Conservation (phyloP, 2,888 invertebrate species). For the Platynereis dumerilii region DNA sequence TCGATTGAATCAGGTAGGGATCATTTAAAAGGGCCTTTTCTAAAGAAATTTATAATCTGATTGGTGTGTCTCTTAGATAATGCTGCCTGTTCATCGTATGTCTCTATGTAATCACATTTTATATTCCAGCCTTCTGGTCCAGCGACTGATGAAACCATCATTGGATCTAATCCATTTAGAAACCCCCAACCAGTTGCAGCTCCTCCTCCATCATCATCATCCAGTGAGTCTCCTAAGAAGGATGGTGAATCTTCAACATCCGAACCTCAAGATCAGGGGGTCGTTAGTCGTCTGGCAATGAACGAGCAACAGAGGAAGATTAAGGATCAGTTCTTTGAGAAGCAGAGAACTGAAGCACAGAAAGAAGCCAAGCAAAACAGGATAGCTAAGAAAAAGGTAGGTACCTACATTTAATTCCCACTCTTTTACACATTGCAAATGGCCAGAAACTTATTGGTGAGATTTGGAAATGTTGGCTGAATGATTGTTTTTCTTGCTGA, state of each 20-base stretch:
- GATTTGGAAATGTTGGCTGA: too few species aligned
- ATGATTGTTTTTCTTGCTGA: too few species aligned
- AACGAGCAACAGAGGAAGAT: slow-evolving; percentile 46
- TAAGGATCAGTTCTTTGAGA: slow-evolving; percentile 33
- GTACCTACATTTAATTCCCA: not conserved
- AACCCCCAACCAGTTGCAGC: slow-evolving; percentile 24
- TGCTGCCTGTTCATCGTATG: too few species aligned
- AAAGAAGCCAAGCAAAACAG: slow-evolving; percentile 25
- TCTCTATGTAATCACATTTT: not conserved
- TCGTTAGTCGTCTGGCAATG: slow-evolving; percentile 49
- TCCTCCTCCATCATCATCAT: not conserved
- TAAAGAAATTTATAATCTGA: too few species aligned
- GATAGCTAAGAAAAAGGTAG: slow-evolving; percentile 34
- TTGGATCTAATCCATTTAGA: slow-evolving; percentile 23
- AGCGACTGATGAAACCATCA: not conserved
- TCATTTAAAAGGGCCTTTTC: too few species aligned
- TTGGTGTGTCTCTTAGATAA: too few species aligned
- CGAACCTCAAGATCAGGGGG: slow-evolving; percentile 38
- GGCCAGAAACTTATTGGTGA: too few species aligned
- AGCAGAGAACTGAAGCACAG: slow-evolving; percentile 34
- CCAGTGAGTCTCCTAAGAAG: not conserved
- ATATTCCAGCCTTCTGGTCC: not conserved
- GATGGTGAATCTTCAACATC: not conserved
- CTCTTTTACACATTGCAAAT: too few species aligned
- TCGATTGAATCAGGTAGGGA: slow-evolving; percentile 36